phyloP scores from a whole-genome alignment of 1,140 invertebrate genomes.

The Neodiprion pinetum region DNA sequence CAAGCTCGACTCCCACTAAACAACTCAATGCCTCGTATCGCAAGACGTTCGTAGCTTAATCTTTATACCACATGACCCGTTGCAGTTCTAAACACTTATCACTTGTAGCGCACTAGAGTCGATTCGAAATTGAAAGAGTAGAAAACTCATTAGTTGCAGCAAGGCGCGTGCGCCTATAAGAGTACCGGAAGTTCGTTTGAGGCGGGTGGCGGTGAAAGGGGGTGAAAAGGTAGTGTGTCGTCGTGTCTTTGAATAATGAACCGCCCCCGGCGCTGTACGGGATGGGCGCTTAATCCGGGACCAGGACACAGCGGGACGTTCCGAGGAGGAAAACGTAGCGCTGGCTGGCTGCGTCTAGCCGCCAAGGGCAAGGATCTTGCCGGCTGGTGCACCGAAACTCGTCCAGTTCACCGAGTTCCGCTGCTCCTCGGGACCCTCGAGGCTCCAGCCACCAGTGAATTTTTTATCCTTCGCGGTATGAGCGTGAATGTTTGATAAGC shows the following conservation, averaged over 20 bases:
- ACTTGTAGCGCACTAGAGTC: too few species aligned
- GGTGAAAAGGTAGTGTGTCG: background rate
- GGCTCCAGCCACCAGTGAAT: background rate
- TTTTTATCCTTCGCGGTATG: background rate
- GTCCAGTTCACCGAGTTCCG: background rate
- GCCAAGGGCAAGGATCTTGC: background rate
- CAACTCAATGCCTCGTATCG: too few species aligned
- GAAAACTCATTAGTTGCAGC: background rate
- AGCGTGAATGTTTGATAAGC: constrained; percentile 10
- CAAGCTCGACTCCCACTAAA: too few species aligned
- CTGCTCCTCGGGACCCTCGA: background rate
- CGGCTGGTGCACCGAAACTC: background rate
- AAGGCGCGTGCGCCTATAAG: background rate
- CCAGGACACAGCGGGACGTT: too few species aligned
- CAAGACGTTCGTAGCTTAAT: too few species aligned
- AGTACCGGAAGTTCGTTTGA: background rate
- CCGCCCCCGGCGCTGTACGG: background rate
- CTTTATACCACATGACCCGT: too few species aligned
- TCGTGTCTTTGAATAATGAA: constrained; percentile 14
- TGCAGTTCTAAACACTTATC: too few species aligned
- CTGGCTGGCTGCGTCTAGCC: background rate
- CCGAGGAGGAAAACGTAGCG: background rate
- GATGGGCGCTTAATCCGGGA: background rate
- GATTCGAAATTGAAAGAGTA: background rate
- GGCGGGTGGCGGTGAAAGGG: background rate